Evolutionary conservation across 2,888 invertebrate species (phyloP).

Genomic region (Salticus scenicus): DNA sequence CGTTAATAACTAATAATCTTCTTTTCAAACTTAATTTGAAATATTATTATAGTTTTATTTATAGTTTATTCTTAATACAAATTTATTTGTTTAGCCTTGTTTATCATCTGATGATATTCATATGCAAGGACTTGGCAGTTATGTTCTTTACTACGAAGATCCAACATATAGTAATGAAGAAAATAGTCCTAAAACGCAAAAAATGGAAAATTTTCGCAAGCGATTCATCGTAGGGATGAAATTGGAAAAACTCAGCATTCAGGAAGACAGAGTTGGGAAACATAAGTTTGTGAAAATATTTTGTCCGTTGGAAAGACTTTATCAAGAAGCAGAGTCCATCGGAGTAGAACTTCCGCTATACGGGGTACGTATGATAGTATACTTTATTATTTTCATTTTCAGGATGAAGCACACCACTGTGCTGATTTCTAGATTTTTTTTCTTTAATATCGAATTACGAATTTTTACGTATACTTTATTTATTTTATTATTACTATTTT

Average conservation of each 20-base stretch:
- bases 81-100: too few species aligned
- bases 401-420: too few species aligned
- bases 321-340: slow-evolving; percentile 63
- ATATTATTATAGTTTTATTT: too few species aligned
- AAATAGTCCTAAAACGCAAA: slow-evolving; percentile 12
- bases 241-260: slow-evolving; percentile 43
- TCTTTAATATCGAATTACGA: too few species aligned
- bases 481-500: too few species aligned
- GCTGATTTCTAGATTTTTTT: too few species aligned
- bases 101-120: not conserved
- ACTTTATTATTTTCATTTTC: too few species aligned
- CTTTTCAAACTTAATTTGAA: too few species aligned
- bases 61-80: too few species aligned
- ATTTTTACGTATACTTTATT: too few species aligned
- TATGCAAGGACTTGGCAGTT: slow-evolving; percentile 31
- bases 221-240: slow-evolving; percentile 58
- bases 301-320: slow-evolving; percentile 66
- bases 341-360: slow-evolving; percentile 56
- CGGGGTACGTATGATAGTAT: slow-evolving; percentile 61
- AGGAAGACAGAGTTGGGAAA: slow-evolving; percentile 69
- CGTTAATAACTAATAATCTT: too few species aligned
- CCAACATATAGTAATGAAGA: slow-evolving; percentile 30
- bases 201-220: slow-evolving; percentile 52
- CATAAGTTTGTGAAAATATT: slow-evolving; percentile 67
- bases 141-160: slow-evolving; percentile 69